A percentile compares a stretch with the other conserved stretches of the same genome.
Conservation (phyloP, 2,113 vertebrate genomes). For the Variabilichromis moorii region DNA sequence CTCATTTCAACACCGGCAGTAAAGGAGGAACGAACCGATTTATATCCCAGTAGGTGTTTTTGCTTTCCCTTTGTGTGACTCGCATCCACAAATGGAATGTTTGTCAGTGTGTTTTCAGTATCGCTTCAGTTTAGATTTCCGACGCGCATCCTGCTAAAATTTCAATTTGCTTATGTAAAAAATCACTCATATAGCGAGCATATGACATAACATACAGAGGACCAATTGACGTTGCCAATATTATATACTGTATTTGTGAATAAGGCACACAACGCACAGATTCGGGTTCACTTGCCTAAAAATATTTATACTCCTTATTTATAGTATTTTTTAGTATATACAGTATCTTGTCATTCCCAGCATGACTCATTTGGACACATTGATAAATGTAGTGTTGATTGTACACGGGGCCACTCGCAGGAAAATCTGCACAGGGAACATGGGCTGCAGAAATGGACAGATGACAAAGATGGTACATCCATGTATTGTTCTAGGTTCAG, state of each 20-base stretch:
- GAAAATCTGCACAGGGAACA: constrained; percentile 38
- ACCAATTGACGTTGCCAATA: constrained; percentile 77
- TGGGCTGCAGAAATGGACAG: constrained; percentile 41
- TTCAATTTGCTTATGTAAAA: constrained; percentile 27
- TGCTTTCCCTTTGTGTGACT: neutral
- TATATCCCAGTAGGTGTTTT: neutral
- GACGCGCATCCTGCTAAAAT: constrained; percentile 3
- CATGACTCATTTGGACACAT: constrained; percentile 84
- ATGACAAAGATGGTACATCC: constrained; percentile 27
- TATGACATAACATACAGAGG: constrained; percentile 69
- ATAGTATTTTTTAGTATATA: constrained; percentile 79
- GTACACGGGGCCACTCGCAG: constrained; percentile 70
- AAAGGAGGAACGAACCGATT: constrained; percentile 8
- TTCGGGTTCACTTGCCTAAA: constrained; percentile 90
- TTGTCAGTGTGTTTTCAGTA: constrained; percentile 55
- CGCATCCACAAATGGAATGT: constrained; percentile 64
- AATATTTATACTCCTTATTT: constrained; percentile 85
- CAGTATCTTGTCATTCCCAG: constrained; percentile 90
- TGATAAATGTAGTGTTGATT: constrained; percentile 73
- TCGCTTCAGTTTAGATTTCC: constrained; percentile 11
- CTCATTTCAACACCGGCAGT: constrained; percentile 21
- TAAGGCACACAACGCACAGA: constrained; percentile 99
- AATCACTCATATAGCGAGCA: constrained; percentile 3
- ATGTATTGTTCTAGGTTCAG: constrained; percentile 29
- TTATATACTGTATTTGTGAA: constrained; percentile 74